A percentile compares a stretch with the other conserved stretches of the same genome.
These are phyloP conservation scores for Echinops telfairi DNA, from an alignment of 2,113 vertebrate species.

Conservation along the genomic window DNA sequence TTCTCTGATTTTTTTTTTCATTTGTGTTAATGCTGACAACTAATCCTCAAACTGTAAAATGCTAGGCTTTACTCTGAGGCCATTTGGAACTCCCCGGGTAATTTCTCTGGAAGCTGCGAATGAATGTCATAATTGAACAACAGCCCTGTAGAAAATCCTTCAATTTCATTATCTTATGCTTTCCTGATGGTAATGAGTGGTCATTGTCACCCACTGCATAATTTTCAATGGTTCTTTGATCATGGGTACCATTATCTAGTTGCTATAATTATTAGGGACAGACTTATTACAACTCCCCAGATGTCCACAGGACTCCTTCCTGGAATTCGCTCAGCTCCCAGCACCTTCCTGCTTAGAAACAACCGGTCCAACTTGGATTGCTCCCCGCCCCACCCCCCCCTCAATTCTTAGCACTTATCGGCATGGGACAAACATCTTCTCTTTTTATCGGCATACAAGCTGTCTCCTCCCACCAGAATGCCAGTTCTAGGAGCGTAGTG, in stretches of 20 bases:
- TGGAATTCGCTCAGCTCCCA: not conserved
- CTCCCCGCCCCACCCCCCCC: not conserved
- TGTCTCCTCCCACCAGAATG: not conserved
- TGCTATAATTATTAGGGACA: not conserved
- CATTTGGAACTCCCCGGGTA: not conserved
- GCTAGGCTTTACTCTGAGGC: not conserved
- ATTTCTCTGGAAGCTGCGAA: slow-evolving; percentile 27
- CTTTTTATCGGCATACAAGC: not conserved
- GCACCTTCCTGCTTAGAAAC: too few species aligned
- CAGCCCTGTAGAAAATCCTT: not conserved
- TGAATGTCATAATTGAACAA: not conserved
- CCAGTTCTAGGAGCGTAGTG: not conserved
- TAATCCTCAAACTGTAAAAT: not conserved
- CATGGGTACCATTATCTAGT: not conserved
- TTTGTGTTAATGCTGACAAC: not conserved
- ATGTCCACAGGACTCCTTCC: not conserved
- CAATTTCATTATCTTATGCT: not conserved
- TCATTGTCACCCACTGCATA: not conserved
- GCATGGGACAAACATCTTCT: not conserved
- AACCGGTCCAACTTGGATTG: not conserved
- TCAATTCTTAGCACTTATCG: not conserved
- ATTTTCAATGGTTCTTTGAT: slow-evolving; percentile 17
- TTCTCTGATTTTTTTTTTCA: not conserved
- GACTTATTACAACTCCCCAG: not conserved
- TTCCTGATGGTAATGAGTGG: not conserved